A percentile compares a stretch with the other conserved stretches of the same genome.
Conservation (phyloP, 1,140 invertebrate species). For the Trichonephila clavata region DNA sequence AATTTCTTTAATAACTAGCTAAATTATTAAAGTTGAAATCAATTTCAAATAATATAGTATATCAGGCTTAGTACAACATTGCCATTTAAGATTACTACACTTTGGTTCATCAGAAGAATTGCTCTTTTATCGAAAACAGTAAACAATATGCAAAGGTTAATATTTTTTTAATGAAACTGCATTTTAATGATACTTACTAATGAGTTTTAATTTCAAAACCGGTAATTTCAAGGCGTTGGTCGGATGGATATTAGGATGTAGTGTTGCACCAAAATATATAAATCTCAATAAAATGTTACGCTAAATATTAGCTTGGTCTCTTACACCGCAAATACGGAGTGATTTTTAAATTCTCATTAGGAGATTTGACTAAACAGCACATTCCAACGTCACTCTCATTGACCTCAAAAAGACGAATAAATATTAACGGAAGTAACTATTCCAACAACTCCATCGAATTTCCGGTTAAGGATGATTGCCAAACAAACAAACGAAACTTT, state of each 20-base stretch:
- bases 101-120: not conserved
- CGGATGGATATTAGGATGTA: not conserved
- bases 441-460: conserved; percentile 71
- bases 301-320: conserved; percentile 41
- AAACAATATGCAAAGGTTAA: not conserved
- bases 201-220: conserved; percentile 58
- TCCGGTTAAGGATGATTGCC: conserved; percentile 63
- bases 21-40: not conserved
- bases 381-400: conserved; percentile 67
- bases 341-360: conserved; percentile 37
- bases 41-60: not conserved
- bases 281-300: not conserved
- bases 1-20: not conserved
- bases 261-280: not conserved
- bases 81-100: not conserved
- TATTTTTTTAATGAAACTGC: not conserved
- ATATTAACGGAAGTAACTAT: conserved; percentile 74
- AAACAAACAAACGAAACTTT: not conserved
- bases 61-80: conserved; percentile 14
- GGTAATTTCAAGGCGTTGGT: conserved; percentile 76
- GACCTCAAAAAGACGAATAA: conserved; percentile 71
- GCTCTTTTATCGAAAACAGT: not conserved
- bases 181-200: conserved; percentile 65
- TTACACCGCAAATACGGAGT: not conserved
- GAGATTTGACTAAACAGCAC: conserved; percentile 36